phyloP scores from a whole-genome alignment of 2,113 vertebrate species.

The Etheostoma spectabile region DNA sequence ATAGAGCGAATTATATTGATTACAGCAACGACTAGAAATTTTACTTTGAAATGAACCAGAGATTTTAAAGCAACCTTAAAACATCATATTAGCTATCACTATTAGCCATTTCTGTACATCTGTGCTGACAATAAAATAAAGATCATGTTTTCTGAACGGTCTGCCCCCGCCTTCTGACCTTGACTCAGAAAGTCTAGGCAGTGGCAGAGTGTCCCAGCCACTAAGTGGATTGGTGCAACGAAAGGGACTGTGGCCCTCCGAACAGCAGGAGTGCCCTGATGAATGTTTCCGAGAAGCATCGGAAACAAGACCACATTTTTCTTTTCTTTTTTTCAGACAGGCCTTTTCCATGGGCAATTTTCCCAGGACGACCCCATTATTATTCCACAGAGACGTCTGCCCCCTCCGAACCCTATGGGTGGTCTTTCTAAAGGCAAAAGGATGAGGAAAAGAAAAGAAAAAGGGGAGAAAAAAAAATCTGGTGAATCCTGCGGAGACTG shows the following conservation, averaged over 20 bases:
- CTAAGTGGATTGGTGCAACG: conserved; percentile 25
- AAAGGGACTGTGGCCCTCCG: conserved; percentile 49
- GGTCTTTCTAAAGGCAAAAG: conserved; percentile 80
- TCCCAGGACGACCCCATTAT: conserved; percentile 86
- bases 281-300: conserved; percentile 80
- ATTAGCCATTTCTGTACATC: neutral
- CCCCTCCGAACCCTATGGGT: conserved; percentile 84
- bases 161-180: conserved; percentile 18
- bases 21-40: too few relatives aligned
- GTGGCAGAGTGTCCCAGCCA: conserved; percentile 35
- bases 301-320: conserved; percentile 84
- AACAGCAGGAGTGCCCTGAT: conserved; percentile 78
- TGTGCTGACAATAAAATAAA: conserved; percentile 5
- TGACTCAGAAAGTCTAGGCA: conserved; percentile 20
- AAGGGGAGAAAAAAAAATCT: conserved; percentile 52
- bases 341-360: conserved; percentile 82
- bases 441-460: conserved; percentile 76
- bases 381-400: conserved; percentile 83
- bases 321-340: conserved; percentile 75
- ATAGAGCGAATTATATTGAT: too few relatives aligned
- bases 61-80: too few relatives aligned
- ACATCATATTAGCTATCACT: too few relatives aligned
- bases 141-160: conserved; percentile 15
- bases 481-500: conserved; percentile 67
- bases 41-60: neutral